These are phyloP conservation scores for Parotocinclus haroldoi DNA, from an alignment of 2,797 vertebrate species.

Conservation along the genomic window DNA sequence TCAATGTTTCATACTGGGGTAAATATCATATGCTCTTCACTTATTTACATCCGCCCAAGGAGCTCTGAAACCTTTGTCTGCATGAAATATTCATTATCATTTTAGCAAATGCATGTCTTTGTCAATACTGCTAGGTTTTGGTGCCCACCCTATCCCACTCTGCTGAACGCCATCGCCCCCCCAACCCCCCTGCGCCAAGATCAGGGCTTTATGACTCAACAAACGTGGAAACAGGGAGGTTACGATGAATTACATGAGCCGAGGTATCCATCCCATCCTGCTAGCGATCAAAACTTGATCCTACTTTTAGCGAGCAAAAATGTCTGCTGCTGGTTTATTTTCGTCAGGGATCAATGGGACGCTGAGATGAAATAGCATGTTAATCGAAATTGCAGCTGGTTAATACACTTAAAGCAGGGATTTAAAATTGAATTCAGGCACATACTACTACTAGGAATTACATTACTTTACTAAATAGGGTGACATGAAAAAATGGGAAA, in stretches of 20 bases:
- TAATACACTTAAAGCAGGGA: background rate
- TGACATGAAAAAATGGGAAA: background rate
- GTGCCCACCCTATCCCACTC: conserved; percentile 54
- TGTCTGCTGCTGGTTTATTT: conserved; percentile 62
- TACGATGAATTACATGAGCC: conserved; percentile 52
- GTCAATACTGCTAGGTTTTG: conserved; percentile 63
- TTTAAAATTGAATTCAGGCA: conserved; percentile 14
- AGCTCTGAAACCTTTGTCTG: conserved; percentile 72
- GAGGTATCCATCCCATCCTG: conserved; percentile 32
- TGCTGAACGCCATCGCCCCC: conserved; percentile 6
- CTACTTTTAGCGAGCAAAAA: conserved; percentile 61
- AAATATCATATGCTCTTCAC: conserved; percentile 90
- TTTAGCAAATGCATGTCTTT: conserved; percentile 74
- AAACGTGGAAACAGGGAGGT: conserved; percentile 48
- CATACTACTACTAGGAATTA: background rate
- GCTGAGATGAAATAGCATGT: conserved; percentile 47
- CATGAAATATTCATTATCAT: conserved; percentile 78
- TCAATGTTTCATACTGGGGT: conserved; percentile 88
- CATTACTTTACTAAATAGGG: background rate
- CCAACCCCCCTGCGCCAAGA: conserved; percentile 25
- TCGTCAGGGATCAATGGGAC: conserved; percentile 67
- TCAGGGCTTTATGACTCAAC: conserved; percentile 51
- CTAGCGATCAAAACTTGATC: conserved; percentile 58
- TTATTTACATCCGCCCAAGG: conserved; percentile 90
- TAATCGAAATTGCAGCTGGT: conserved; percentile 38